Conservation (phyloP, 2,113 vertebrate species). For the Cyanoderma ruficeps region DNA sequence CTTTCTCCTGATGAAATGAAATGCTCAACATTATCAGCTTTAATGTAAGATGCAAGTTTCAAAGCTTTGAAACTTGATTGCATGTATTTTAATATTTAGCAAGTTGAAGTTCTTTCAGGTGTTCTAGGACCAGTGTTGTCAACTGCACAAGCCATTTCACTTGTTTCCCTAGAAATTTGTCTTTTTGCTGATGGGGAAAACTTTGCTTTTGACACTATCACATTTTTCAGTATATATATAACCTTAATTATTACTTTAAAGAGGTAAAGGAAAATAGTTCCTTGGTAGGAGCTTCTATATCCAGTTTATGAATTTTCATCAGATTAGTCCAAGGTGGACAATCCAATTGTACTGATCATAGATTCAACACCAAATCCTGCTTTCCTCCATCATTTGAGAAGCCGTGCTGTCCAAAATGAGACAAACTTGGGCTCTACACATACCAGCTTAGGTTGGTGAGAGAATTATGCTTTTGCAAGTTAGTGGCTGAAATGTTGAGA, state of each 20-base stretch:
- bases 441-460: neutral
- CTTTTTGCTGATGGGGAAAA: neutral
- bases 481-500: neutral
- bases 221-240: neutral
- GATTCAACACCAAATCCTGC: neutral
- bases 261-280: neutral
- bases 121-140: neutral
- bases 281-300: neutral
- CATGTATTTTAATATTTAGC: neutral
- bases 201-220: neutral
- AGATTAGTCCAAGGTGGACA: neutral
- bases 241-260: neutral
- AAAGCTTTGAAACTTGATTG: neutral
- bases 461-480: neutral
- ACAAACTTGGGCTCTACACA: neutral
- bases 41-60: neutral
- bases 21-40: neutral
- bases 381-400: neutral
- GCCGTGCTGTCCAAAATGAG: neutral
- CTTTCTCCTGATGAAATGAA: neutral
- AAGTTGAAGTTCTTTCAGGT: neutral
- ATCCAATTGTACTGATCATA: neutral
- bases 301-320: neutral
- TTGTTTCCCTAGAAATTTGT: neutral
- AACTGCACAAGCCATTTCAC: neutral